Conservation (phyloP, 2,888 invertebrate genomes). For the Hartigia nigra region DNA sequence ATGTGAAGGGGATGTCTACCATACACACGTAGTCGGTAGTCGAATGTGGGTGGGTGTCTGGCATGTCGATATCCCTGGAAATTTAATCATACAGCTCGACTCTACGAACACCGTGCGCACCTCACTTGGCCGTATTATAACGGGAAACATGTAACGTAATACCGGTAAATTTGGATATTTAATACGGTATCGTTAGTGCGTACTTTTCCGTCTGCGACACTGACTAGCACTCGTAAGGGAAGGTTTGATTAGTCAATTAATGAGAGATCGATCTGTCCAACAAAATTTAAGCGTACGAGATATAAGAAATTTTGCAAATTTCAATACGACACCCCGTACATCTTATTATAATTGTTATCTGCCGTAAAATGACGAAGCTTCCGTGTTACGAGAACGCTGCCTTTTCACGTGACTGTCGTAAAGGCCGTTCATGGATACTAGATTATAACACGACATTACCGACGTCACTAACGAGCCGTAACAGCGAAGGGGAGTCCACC, state of each 20-base stretch:
- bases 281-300: background rate
- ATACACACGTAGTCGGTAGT: background rate
- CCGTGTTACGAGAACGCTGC: background rate
- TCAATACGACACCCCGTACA: background rate
- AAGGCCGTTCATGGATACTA: constrained; percentile 14
- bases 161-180: constrained; percentile 56
- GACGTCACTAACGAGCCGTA: constrained; percentile 41
- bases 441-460: constrained; percentile 28
- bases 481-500: constrained; percentile 33
- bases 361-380: background rate
- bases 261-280: background rate
- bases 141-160: constrained; percentile 44
- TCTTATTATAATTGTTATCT: background rate
- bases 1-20: constrained; percentile 18
- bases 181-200: constrained; percentile 51
- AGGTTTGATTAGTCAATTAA: background rate
- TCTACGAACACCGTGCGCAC: constrained; percentile 42
- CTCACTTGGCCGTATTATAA: constrained; percentile 33
- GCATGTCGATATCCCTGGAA: constrained; percentile 58
- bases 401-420: background rate
- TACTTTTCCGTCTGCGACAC: constrained; percentile 34
- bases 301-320: background rate
- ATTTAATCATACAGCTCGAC: constrained; percentile 54
- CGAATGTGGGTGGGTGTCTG: constrained; percentile 24
- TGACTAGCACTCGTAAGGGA: constrained; percentile 29